Conservation (phyloP, 2,888 invertebrate species). For the Arctia plantaginis region DNA sequence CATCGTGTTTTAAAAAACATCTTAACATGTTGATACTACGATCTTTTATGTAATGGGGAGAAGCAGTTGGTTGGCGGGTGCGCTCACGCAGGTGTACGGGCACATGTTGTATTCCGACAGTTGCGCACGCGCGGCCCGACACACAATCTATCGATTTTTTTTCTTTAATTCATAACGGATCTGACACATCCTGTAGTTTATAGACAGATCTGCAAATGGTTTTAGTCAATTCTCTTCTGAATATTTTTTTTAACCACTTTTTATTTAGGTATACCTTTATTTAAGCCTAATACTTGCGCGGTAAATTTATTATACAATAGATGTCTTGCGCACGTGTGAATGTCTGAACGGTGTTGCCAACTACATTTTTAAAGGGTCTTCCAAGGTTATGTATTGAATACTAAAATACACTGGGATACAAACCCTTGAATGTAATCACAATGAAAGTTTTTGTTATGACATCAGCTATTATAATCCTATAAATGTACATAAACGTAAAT, state of each 20-base stretch:
- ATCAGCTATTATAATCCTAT: neutral
- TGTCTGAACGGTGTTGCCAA: slow-evolving; percentile 20
- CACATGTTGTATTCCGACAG: slow-evolving; percentile 53
- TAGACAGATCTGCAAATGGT: slow-evolving; percentile 34
- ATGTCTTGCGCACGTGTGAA: slow-evolving; percentile 34
- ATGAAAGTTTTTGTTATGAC: neutral
- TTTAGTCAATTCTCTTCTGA: slow-evolving; percentile 13
- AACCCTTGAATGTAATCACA: slow-evolving; percentile 1
- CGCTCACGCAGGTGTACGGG: slow-evolving; percentile 52
- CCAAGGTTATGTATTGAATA: slow-evolving; percentile 45
- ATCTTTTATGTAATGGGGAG: slow-evolving; percentile 42
- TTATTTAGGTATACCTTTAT: neutral
- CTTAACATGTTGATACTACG: slow-evolving; percentile 25
- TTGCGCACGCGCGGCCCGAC: slow-evolving; percentile 40
- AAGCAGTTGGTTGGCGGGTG: slow-evolving; percentile 56
- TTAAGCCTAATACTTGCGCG: neutral
- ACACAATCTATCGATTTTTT: slow-evolving; percentile 33
- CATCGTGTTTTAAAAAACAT: neutral
- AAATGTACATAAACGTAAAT: neutral
- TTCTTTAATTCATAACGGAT: slow-evolving; percentile 46
- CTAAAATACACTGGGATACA: slow-evolving; percentile 34
- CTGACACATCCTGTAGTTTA: slow-evolving; percentile 39
- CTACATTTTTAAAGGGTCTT: slow-evolving; percentile 37
- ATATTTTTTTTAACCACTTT: slow-evolving; percentile 1
- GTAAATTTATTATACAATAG: slow-evolving; percentile 12